Evolutionary conservation across 1,140 invertebrate genomes (phyloP), one percentile per base, ranked within the genome.

Genomic region (Papilio aristodemus): DNA sequence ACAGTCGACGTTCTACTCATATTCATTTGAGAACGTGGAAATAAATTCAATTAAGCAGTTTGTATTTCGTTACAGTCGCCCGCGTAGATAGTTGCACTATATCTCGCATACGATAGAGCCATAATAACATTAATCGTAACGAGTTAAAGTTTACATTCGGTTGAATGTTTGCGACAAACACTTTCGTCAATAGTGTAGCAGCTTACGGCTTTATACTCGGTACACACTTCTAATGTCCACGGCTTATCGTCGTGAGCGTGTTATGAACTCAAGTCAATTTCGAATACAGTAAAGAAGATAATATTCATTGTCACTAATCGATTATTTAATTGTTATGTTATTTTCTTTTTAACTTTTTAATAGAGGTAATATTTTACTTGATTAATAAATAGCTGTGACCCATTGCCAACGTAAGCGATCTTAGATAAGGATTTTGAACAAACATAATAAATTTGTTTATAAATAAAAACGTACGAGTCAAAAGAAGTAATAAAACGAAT

Each of bases 31-130:
- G 77, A 74, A 88, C 89, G 85, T 86, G 86, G 79, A 78, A 83
- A 89, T 89, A 89, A 86, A 89, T 89, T 91, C 84, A 89, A 91
- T 91, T 91, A 87, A 85, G 76, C 74, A 76, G 80, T 84, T 81
- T 75, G 78, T 79, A 77, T 72, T 77, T 77, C 83, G 71, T 69
- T 74, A 76, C 67, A 66, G 71, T 73, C 68, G 70, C 73, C 68
- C 71, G 67, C 69, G 66, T 70, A 67, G 73, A 74, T 78, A 66
- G 72, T 80, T 74, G 71, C 75, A 70, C 68, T 69, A 68, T 73
- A 72, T 62, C 60, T 67, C 70, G 71, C 63, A 66, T 70, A 66
- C 67, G 70, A 69, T 37, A 63, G 72, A 66, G 73, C 77, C 67
- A 75, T 68, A 72, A 54, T 76, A 69, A 72, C 62, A 72, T 69